Evolutionary conservation across 1,140 invertebrate species (phyloP).

Genomic region (Zaprionus nigranus): DNA sequence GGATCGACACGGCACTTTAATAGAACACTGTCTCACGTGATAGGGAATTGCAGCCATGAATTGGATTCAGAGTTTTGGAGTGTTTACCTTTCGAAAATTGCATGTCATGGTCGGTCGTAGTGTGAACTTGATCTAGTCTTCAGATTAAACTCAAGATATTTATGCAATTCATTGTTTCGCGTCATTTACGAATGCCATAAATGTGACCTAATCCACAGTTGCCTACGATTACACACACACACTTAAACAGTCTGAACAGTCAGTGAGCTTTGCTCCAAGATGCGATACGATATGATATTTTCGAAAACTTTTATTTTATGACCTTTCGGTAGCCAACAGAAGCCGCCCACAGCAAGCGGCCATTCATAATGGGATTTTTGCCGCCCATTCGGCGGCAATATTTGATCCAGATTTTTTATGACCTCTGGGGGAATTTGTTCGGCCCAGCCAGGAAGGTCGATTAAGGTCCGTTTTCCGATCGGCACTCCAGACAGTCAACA

Average conservation of each 20-base stretch:
- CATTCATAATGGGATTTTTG: slow-evolving; percentile 1
- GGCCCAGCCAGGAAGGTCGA: neutral
- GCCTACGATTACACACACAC: neutral
- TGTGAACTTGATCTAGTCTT: slow-evolving; percentile 17
- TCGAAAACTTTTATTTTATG: neutral
- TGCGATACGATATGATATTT: slow-evolving; percentile 12
- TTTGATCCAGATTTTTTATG: slow-evolving; percentile 19
- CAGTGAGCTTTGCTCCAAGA: neutral
- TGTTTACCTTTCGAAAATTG: slow-evolving; percentile 3
- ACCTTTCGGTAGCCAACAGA: slow-evolving; percentile 2
- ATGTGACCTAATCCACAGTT: slow-evolving; percentile 9
- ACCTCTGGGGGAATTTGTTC: neutral
- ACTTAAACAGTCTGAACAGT: neutral
- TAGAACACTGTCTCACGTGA: neutral
- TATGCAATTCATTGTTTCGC: slow-evolving; percentile 27
- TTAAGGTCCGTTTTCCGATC: neutral
- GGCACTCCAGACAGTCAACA: neutral
- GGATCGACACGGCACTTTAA: neutral
- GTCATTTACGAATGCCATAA: slow-evolving; percentile 17
- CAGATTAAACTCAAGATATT: slow-evolving; percentile 30
- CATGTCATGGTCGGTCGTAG: slow-evolving; percentile 20
- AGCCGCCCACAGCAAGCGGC: neutral
- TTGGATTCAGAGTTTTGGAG: slow-evolving; percentile 3
- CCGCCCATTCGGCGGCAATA: neutral
- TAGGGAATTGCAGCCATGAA: neutral